These are phyloP conservation scores for Aphis craccivora DNA, from an alignment of 1,140 invertebrate species.

Conservation along the genomic window DNA sequence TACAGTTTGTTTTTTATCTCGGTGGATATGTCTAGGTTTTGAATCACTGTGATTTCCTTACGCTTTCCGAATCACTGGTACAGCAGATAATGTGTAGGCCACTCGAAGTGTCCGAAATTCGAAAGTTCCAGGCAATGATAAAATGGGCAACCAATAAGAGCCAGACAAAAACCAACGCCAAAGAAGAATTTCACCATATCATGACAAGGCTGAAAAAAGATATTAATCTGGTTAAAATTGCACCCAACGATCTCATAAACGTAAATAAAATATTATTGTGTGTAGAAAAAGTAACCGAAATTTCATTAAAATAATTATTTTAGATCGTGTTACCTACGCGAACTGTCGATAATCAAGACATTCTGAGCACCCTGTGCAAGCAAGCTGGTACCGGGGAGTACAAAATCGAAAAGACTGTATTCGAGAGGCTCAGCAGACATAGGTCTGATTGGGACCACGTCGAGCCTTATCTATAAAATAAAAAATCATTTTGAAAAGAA, in stretches of 20 bases:
- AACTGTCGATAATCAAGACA: constrained; percentile 90
- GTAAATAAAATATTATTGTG: constrained; percentile 64
- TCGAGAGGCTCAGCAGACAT: constrained; percentile 85
- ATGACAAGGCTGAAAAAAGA: constrained; percentile 90
- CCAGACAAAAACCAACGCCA: constrained; percentile 80
- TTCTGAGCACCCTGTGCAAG: constrained; percentile 90
- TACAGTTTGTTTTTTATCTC: neutral
- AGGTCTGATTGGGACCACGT: constrained; percentile 76
- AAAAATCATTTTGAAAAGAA: constrained; percentile 33
- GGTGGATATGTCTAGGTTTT: constrained; percentile 70
- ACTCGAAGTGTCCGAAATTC: constrained; percentile 85
- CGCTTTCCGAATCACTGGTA: constrained; percentile 91
- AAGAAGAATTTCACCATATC: constrained; percentile 88
- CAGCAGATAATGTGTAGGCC: constrained; percentile 81
- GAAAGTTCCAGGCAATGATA: constrained; percentile 93
- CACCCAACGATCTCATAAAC: constrained; percentile 91
- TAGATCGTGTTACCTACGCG: constrained; percentile 90
- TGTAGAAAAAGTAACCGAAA: neutral
- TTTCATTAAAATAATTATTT: constrained; percentile 40
- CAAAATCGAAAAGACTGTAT: constrained; percentile 84
- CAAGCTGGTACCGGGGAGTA: constrained; percentile 94
- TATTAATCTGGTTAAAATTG: constrained; percentile 88
- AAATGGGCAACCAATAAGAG: constrained; percentile 87
- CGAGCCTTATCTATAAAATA: constrained; percentile 53
- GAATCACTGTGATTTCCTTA: constrained; percentile 81